Evolutionary conservation across 2,113 vertebrate genomes (phyloP), one percentile per base, ranked within the genome.

Genomic region (Cololabis saira): DNA sequence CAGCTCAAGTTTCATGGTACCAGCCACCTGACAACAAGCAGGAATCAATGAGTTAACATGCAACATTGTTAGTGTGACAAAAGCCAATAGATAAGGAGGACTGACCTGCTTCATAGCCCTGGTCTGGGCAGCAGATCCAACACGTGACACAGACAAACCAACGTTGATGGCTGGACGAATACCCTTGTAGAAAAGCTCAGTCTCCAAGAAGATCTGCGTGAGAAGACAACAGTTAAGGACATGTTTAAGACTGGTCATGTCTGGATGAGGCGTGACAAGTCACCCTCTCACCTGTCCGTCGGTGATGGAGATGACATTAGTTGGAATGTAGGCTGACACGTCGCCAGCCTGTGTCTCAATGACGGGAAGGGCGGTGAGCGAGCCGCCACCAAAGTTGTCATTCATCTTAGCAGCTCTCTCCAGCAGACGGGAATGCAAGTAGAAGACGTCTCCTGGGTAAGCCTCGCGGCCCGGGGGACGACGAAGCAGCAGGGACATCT

Each of bases 321-420:
- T 99, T 74, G 97, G 97, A 95, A 99, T 99, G 94, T 99, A 99
- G 85, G 97, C 97, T 0, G 97, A 99, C 90, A 99, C 97, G 0
- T 99, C 97, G 9, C 97, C 97, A 61, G 97, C 97, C 87, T 99
- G 97, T 0, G 97, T 99, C 76, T 99, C 97, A 0, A 99, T 99
- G 62, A 99, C 96, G 0, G 97, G 97, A 15, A 99, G 83, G n/a
- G 97, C 97, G 0, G 97, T 99, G 69, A 99, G 91, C 59, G 97
- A 99, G 59, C 97, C 97, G 0, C 97, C 97, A 1, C 96, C 96
- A 0, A 99, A 99, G 80, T 96, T 89, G 66, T 99, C 97, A 0
- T 98, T 98, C 97, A 99, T 99, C 78, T 99, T 99, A 51, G 97
- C 97, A 0, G 97, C 97, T 83, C 97, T 96, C 91, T 99, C 97